Base-by-base conservation (phyloP, 2,113 vertebrate genomes). In the Grammomys surdaster region DNA sequence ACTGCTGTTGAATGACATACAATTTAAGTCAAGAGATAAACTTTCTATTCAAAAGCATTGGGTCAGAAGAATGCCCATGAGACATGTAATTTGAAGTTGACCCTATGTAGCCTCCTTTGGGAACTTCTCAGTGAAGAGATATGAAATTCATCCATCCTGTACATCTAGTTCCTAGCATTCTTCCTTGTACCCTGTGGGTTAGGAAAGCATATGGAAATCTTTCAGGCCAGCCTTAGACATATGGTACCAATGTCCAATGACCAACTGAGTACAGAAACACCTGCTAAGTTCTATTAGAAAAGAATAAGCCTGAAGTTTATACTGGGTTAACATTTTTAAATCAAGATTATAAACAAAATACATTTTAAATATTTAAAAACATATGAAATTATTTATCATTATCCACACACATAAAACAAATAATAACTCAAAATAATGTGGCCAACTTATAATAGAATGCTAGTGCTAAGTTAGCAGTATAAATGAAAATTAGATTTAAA, bases 281-380 rank as follows among this genome's bases (percentile, higher is more conserved):
- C 63, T 60, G 70, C 16, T 63, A 89, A 87, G 31, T 93, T 93
- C 75, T 88, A 87, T 36, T 22, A 92, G n/a, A 92, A 92, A 82
- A 89, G 67, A 7, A 46, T 31, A n/a, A 60, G 33, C 63, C 80
- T 58, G 51, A 89, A 51, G 60, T 67, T 58, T 43, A 90, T 73
- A 19, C 12, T 67, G 36, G 31, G 48, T 54, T 14, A 72, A 70
- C 60, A 89, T 60, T 95, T 69, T 87, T 76, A 19, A 70, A 51
- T 76, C 24, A 91, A 60, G 7, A 54, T 69, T 26, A 80, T 9
- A 96, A 48, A 72, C 24, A 78, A 33, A 54, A 78, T 33, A 54
- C 9, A 28, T 77, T 54, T 48, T 54, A 9, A 80, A 86, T 5
- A 58, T 89, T 58, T 17, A 69, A 48, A 36, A 24, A 7, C 48